Evolutionary conservation across 2,113 vertebrate species (phyloP).

Genomic region (Perccottus glenii): DNA sequence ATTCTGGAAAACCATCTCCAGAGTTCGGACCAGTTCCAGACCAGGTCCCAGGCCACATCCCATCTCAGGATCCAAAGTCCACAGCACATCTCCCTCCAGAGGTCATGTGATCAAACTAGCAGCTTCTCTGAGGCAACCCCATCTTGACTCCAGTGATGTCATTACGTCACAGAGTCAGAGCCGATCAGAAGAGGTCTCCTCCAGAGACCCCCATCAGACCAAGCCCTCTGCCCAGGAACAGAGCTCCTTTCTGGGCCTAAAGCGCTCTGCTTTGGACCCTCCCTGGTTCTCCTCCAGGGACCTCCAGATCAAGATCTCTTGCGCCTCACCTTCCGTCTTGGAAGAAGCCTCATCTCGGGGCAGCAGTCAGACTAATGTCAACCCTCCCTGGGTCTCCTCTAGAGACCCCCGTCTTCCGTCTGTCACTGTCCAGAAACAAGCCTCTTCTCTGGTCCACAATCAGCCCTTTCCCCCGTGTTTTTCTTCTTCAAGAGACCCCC

Average conservation of each 20-base stretch:
- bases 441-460: not conserved
- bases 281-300: constrained; percentile 33
- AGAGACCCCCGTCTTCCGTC: not conserved
- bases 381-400: not conserved
- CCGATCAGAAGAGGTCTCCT: constrained; percentile 16
- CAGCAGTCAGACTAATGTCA: not conserved
- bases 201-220: not conserved
- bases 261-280: not conserved
- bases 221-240: constrained; percentile 24
- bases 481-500: constrained; percentile 1
- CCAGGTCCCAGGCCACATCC: constrained; percentile 26
- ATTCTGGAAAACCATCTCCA: not conserved
- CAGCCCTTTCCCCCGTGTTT: not conserved
- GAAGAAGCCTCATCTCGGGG: not conserved
- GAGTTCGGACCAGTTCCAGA: not conserved
- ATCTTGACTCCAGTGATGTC: constrained; percentile 5
- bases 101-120: constrained; percentile 22
- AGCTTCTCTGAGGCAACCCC: constrained; percentile 49
- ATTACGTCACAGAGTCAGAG: not conserved
- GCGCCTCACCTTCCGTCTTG: constrained; percentile 15
- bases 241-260: not conserved
- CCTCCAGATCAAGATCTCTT: constrained; percentile 22
- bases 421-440: not conserved
- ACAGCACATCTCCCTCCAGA: constrained; percentile 20
- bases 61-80: constrained; percentile 42